phyloP scores from a whole-genome alignment of 2,113 vertebrate species.

The mouse (Mus musculus) region DNA sequence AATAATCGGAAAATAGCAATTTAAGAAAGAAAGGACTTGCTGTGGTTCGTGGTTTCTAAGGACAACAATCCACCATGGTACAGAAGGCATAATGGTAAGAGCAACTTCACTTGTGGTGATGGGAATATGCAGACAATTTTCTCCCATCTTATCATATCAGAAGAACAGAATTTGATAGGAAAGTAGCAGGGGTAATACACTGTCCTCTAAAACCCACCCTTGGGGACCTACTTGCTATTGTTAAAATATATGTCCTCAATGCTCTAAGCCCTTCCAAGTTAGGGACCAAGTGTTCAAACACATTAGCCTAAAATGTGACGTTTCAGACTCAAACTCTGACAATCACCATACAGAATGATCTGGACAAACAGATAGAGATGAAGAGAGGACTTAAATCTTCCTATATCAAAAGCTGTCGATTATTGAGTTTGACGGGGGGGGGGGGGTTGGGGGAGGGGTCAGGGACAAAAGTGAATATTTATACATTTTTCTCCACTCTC shows the following conservation, averaged over 20 bases:
- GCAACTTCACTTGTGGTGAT: not conserved
- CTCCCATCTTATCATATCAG: not conserved
- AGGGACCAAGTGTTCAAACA: not conserved
- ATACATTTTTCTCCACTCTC: not conserved
- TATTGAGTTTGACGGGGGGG: not conserved
- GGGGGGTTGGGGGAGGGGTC: too few relatives aligned
- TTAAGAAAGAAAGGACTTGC: not conserved
- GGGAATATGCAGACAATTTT: not conserved
- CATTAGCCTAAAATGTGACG: not conserved
- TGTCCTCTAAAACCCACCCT: rapidly evolving
- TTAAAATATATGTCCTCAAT: not conserved
- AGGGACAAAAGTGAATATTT: not conserved
- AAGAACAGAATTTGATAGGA: not conserved
- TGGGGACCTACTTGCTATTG: not conserved
- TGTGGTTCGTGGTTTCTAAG: not conserved
- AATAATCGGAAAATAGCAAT: not conserved
- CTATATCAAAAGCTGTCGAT: not conserved
- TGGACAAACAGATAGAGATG: not conserved
- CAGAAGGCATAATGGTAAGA: not conserved
- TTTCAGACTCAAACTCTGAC: not conserved
- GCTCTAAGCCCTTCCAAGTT: not conserved
- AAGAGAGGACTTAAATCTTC: not conserved
- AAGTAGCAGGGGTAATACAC: not conserved
- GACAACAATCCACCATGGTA: not conserved
- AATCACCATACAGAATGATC: not conserved